Evolutionary conservation across 1,140 invertebrate genomes (phyloP).

Genomic region (Lethrus apterus): DNA sequence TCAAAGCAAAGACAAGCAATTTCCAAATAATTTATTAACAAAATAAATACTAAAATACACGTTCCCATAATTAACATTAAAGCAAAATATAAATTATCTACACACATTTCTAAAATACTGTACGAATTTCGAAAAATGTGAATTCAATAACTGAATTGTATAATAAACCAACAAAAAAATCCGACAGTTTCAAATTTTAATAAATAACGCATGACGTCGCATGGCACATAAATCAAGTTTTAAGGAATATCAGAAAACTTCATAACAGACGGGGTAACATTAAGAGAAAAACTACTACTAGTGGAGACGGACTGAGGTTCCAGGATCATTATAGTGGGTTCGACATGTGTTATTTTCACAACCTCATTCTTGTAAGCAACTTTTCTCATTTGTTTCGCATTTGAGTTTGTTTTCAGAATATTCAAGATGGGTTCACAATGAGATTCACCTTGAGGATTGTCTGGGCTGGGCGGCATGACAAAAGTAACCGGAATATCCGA

Average conservation of each 20-base stretch:
- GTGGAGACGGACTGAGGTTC: slow-evolving; percentile 16
- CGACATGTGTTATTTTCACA: slow-evolving; percentile 20
- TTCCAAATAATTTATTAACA: no score
- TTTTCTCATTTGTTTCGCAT: slow-evolving; percentile 4
- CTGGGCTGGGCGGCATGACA: slow-evolving; percentile 38
- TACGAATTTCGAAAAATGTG: slow-evolving; percentile 13
- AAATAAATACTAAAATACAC: no score
- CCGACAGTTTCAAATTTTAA: no score
- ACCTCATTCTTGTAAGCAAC: slow-evolving; percentile 13
- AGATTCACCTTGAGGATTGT: slow-evolving; percentile 39
- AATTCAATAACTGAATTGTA: slow-evolving; percentile 15
- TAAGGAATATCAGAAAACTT: slow-evolving; percentile 4
- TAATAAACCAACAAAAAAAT: no score
- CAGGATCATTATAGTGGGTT: slow-evolving; percentile 25
- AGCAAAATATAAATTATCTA: no score
- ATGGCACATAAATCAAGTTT: no score
- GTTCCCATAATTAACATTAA: no score
- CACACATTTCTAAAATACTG: no score
- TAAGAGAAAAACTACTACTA: slow-evolving; percentile 6
- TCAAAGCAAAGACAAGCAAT: no score
- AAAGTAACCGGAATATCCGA: slow-evolving; percentile 36
- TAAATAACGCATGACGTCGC: no score
- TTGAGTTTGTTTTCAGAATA: slow-evolving; percentile 11
- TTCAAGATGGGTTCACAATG: neutral
- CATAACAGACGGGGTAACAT: neutral